These are phyloP conservation scores for Hippocampus comes DNA, from an alignment of 2,113 vertebrate genomes.

Conservation along the genomic window DNA sequence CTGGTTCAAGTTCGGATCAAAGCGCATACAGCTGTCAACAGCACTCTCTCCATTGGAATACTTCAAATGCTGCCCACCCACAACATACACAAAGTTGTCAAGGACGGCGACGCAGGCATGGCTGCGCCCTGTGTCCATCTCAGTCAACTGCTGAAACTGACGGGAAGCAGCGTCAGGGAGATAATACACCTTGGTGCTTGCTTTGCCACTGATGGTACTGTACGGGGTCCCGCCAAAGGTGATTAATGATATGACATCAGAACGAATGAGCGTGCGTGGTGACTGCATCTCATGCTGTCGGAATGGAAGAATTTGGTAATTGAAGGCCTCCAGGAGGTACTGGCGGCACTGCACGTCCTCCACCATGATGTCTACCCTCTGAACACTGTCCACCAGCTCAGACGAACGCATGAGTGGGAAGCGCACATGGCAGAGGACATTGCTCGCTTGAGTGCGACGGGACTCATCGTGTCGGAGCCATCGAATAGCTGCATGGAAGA, in stretches of 20 bases:
- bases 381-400: conserved; percentile 93
- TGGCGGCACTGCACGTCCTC: conserved; percentile 89
- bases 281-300: conserved; percentile 96
- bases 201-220: conserved; percentile 50
- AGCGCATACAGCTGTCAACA: conserved; percentile 86
- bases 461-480: conserved; percentile 85
- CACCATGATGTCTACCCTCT: conserved; percentile 92
- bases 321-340: conserved; percentile 94
- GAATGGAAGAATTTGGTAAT: conserved; percentile 95
- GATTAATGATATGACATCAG: conserved; percentile 80
- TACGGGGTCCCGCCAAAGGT: conserved; percentile 94
- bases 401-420: conserved; percentile 94
- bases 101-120: conserved; percentile 89
- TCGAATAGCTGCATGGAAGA: conserved; percentile 86
- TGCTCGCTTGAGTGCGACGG: conserved; percentile 78
- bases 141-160: conserved; percentile 88
- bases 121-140: conserved; percentile 91
- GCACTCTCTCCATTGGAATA: conserved; percentile 94
- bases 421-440: conserved; percentile 88
- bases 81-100: conserved; percentile 94
- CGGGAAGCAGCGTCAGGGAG: conserved; percentile 76
- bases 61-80: conserved; percentile 91
- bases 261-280: conserved; percentile 81
- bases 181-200: conserved; percentile 82
- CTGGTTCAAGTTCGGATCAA: conserved; percentile 85